Base-by-base conservation (phyloP, 2,113 vertebrate genomes). In the Anoplopoma fimbria region DNA sequence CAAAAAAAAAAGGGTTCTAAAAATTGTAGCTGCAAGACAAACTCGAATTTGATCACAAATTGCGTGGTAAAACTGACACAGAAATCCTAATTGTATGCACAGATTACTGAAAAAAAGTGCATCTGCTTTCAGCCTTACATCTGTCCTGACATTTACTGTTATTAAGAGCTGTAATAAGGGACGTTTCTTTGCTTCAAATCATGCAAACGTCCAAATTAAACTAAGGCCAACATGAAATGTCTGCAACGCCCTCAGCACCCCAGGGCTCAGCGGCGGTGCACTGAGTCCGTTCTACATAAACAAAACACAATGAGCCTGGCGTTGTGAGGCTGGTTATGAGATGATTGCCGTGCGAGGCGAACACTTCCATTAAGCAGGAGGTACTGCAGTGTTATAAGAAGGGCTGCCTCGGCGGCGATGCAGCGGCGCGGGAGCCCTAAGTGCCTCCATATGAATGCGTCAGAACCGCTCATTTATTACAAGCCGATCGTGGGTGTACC, bases 401-500 rank as follows among this genome's bases (percentile, higher is more conserved):
- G 93, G 88, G 83, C 90, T 92, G 91, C 84, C 87, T 92, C 60
- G 62, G 88, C 60, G 64, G 88, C 80, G 92, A 90, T 92, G 90
- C 87, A 88, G 87, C 84, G 79, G 90, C 82, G 68, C 79, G 10
- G 88, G 87, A 90, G 92, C 90, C 84, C 82, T 94, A 95, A 95
- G 87, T 94, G 93, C 84, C 92, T 94, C 94, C 94, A 95, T 93
- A 95, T 94, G 94, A 95, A 94, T 84, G 89, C 90, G 82, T 93
- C 90, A 90, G 84, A 91, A 91, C 92, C 92, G 80, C 94, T 94
- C 93, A 91, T 95, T 95, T 95, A 95, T 95, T 94, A 94, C 94
- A 95, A 94, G 93, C 93, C 93, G 58, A 91, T 94, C 92, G 91
- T 94, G 95, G 94, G 93, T 92, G 90, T 85, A 94, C 93, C 95